phyloP scores from a whole-genome alignment of 2,797 vertebrate species.

The Triplophysa yarkandensis region DNA sequence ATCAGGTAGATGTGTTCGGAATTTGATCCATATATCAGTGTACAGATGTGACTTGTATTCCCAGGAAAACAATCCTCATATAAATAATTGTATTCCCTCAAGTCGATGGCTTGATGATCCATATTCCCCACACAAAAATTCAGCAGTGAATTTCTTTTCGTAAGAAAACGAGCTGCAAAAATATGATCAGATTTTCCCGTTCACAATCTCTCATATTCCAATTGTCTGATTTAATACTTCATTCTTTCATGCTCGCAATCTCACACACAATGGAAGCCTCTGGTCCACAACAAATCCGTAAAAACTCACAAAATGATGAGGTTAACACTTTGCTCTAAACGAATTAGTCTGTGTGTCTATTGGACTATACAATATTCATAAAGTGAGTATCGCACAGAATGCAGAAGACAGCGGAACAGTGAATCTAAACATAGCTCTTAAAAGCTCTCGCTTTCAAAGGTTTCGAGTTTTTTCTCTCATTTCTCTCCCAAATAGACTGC shows the following conservation, averaged over 20 bases:
- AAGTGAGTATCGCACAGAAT: constrained; percentile 39
- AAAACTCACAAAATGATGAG: constrained; percentile 20
- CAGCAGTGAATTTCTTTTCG: neutral
- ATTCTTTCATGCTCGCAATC: constrained; percentile 4
- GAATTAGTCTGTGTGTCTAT: constrained; percentile 46
- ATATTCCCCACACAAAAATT: neutral
- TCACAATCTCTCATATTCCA: constrained; percentile 29
- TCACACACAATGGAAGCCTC: constrained; percentile 14
- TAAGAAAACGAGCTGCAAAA: constrained; percentile 18
- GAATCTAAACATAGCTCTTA: constrained; percentile 44
- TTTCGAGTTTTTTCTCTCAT: constrained; percentile 12
- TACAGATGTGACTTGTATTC: neutral
- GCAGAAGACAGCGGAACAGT: constrained; percentile 26
- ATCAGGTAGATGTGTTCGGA: neutral
- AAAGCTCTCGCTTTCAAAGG: constrained; percentile 49
- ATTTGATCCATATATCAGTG: neutral
- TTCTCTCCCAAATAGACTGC: constrained; percentile 36
- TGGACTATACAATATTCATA: constrained; percentile 56
- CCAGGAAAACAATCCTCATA: constrained; percentile 11
- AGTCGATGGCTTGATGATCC: constrained; percentile 8
- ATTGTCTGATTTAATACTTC: constrained; percentile 6
- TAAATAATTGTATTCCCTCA: constrained; percentile 15
- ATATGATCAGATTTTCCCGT: constrained; percentile 22
- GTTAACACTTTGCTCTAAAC: constrained; percentile 36
- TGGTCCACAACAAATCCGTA: constrained; percentile 38